phyloP scores from a whole-genome alignment of 1,140 invertebrate species.

The Nasonia vitripennis region DNA sequence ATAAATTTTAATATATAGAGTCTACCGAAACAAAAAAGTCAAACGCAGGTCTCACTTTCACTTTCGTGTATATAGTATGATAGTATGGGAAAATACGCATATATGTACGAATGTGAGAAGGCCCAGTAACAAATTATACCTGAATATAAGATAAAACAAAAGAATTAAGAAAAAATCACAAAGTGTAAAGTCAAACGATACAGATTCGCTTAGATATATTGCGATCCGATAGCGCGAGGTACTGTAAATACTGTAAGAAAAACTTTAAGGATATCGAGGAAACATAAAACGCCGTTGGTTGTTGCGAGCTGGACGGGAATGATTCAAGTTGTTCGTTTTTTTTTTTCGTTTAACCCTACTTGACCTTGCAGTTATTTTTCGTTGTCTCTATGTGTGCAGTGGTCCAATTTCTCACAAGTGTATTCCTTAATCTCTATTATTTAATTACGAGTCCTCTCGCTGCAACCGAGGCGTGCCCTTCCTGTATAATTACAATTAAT shows the following conservation, averaged over 20 bases:
- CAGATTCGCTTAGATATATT: slow-evolving; percentile 38
- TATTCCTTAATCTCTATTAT: not conserved
- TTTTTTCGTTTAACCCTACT: not conserved
- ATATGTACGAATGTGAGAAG: slow-evolving; percentile 52
- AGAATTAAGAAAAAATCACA: slow-evolving; percentile 49
- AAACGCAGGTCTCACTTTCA: slow-evolving; percentile 55
- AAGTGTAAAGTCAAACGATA: slow-evolving; percentile 37
- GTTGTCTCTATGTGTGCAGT: not conserved
- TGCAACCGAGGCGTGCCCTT: slow-evolving; percentile 31
- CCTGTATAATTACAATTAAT: slow-evolving; percentile 41
- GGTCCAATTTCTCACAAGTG: not conserved
- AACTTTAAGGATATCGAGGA: slow-evolving; percentile 55
- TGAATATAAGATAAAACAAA: slow-evolving; percentile 15
- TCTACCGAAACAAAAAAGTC: slow-evolving; percentile 47
- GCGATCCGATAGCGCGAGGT: slow-evolving; percentile 48
- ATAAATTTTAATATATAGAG: slow-evolving; percentile 61
- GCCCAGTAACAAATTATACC: slow-evolving; percentile 38
- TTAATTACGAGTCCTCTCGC: not conserved
- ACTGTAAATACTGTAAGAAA: slow-evolving; percentile 69
- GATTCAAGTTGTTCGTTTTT: slow-evolving; percentile 6
- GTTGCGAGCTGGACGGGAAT: slow-evolving; percentile 12
- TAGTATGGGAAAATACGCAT: slow-evolving; percentile 52
- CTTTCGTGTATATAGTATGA: slow-evolving; percentile 61
- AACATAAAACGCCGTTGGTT: slow-evolving; percentile 49
- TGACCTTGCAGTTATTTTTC: not conserved